Percentiles rank a stretch among this genome's conserved stretches.
These are phyloP conservation scores for Rattus norvegicus DNA, from an alignment of 2,113 vertebrate species.

Conservation along the genomic window DNA sequence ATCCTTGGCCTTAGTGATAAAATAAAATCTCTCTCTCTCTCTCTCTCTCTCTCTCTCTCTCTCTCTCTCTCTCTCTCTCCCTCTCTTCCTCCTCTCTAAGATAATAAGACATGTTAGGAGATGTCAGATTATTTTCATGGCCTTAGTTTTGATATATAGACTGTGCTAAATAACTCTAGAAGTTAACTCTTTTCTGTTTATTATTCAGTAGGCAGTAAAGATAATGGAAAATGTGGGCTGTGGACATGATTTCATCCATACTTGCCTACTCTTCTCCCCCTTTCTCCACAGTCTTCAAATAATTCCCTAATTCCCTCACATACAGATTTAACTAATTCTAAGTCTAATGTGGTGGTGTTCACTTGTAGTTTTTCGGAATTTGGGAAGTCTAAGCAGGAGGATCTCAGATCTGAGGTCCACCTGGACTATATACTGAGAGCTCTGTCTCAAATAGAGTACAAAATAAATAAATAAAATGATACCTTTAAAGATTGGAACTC, in stretches of 20 bases:
- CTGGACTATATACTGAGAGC: background rate
- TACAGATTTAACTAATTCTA: conserved; percentile 22
- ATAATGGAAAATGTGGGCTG: background rate
- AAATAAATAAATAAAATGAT: background rate
- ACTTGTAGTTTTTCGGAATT: background rate
- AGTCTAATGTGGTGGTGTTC: background rate
- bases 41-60: too few relatives aligned
- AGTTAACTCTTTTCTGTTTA: background rate
- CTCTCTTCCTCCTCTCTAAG: background rate
- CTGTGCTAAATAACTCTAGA: background rate
- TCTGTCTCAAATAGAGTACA: background rate
- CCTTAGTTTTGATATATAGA: background rate
- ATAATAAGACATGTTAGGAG: background rate
- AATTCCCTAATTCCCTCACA: background rate
- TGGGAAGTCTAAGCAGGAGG: background rate
- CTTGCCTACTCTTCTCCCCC: background rate
- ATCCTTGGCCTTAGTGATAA: background rate
- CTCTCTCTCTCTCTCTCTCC: too few relatives aligned
- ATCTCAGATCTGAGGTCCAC: background rate
- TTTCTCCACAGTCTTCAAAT: background rate
- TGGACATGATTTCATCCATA: background rate
- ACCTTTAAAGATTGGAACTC: background rate
- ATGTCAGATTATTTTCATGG: conserved; percentile 19
- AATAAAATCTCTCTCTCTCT: background rate
- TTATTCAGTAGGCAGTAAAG: conserved; percentile 38